Conservation (phyloP, 2,888 invertebrate genomes). For the Adelphocoris suturalis region DNA sequence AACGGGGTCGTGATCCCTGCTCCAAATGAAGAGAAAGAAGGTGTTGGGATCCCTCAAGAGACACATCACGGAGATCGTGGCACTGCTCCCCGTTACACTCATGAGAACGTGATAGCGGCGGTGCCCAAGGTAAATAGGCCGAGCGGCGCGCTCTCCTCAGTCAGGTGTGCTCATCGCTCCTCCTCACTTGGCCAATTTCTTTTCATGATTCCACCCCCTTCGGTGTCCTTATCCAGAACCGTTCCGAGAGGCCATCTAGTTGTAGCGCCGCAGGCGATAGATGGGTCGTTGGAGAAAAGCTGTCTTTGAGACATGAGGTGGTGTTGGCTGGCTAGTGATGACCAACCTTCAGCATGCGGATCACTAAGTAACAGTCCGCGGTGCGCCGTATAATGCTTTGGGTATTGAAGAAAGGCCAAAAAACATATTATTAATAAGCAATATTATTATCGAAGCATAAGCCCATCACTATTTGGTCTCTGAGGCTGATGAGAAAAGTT, state of each 20-base stretch:
- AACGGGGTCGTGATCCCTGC: constrained; percentile 66
- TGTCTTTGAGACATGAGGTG: too few relatives aligned
- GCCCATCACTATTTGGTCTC: too few relatives aligned
- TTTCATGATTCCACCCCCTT: constrained; percentile 51
- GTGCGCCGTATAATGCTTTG: too few relatives aligned
- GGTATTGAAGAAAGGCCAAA: too few relatives aligned
- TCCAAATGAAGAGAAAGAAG: constrained; percentile 71
- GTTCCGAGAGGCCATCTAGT: not conserved
- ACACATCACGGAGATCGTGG: constrained; percentile 72
- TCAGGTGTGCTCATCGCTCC: constrained; percentile 57
- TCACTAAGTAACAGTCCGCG: too few relatives aligned
- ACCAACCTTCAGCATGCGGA: too few relatives aligned
- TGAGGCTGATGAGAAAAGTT: too few relatives aligned
- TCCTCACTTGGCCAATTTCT: constrained; percentile 58
- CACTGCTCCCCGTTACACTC: constrained; percentile 68
- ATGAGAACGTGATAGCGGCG: constrained; percentile 69
- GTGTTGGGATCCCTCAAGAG: constrained; percentile 58
- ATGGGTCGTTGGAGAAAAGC: not conserved
- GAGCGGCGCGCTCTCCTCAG: constrained; percentile 50
- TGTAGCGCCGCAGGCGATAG: not conserved
- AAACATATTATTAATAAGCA: too few relatives aligned
- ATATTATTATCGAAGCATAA: too few relatives aligned
- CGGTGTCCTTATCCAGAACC: not conserved
- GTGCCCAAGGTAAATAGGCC: constrained; percentile 59
- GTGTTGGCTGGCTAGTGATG: too few relatives aligned